Evolutionary conservation across 2,888 invertebrate genomes (phyloP).

Genomic region (Macropis europaea): DNA sequence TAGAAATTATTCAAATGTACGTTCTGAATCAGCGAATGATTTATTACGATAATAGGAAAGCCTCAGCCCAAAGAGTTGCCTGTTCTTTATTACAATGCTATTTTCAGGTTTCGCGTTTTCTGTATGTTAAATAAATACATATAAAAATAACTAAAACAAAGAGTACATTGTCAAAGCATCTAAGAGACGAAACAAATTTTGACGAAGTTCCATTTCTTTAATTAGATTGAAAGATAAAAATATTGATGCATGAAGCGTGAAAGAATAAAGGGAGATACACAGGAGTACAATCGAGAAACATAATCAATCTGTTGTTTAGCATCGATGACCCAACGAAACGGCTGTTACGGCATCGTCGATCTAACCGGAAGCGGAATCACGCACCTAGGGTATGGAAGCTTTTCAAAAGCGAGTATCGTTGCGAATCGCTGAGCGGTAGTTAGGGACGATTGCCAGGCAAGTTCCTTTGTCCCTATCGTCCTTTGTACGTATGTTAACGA

Average conservation of each 20-base stretch:
- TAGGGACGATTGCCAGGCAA: slow-evolving; percentile 20
- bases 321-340: slow-evolving; percentile 13
- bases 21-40: too few relatives aligned
- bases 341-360: slow-evolving; percentile 14
- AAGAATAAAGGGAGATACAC: neutral
- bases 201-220: too few relatives aligned
- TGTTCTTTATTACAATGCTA: too few relatives aligned
- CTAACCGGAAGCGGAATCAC: slow-evolving; percentile 53
- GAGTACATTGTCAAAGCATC: too few relatives aligned
- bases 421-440: slow-evolving; percentile 23
- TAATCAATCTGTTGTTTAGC: slow-evolving; percentile 9
- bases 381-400: slow-evolving; percentile 28
- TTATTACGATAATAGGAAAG: too few relatives aligned
- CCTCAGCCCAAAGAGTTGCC: too few relatives aligned
- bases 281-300: neutral
- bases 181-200: too few relatives aligned
- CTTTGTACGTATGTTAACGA: too few relatives aligned
- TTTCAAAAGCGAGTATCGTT: slow-evolving; percentile 33
- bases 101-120: too few relatives aligned
- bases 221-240: neutral
- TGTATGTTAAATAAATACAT: too few relatives aligned
- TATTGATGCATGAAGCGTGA: neutral
- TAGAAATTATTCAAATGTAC: too few relatives aligned
- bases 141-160: too few relatives aligned
- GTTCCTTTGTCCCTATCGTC: slow-evolving; percentile 2